Evolutionary conservation across 2,113 vertebrate genomes (phyloP), one percentile per base, ranked within the genome.

Genomic region (Ailuropoda melanoleuca): DNA sequence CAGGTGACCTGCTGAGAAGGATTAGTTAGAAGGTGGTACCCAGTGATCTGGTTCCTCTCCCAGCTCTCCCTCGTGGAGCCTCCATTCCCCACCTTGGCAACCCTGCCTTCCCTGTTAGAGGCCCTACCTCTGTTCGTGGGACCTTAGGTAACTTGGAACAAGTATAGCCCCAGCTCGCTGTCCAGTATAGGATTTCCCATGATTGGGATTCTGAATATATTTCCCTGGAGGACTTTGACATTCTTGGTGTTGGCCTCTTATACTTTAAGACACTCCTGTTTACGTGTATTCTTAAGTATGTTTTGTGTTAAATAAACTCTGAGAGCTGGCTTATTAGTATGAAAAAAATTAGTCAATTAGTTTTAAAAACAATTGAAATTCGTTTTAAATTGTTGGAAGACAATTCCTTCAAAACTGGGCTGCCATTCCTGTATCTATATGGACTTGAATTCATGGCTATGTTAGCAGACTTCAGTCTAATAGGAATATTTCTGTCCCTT

Each of bases 301-400:
- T 92, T 92, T 93, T 19, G n/a, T 29, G n/a, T 84, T 93, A 86
- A 74, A 58, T 92, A 74, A 93, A 53, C 18, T 77, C 26, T 64
- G 70, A 19, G 19, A 34, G 14, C 9, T 86, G 24, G 14, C 53
- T 66, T 93, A 43, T 50, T 74, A 72, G 24, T 43, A 43, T 88
- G 68, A 55, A 12, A 21, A 50, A 56, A 88, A 85, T 43, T n/a
- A 93, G 55, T 39, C 4, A 56, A 7, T 81, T 39, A 43, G 29
- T 43, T 53, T 85, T 29, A 75, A 85, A 39, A 62, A 39, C 62
- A 62, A 31, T 50, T 77, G 31, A 10, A 87, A 60, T 74, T 74
- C 43, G 39, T 43, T 26, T 74, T 46, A 46, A 60, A 50, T 55
- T 62, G 43, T 85, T 75, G 56, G 82, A 93, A 77, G 34, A 19